phyloP scores from a whole-genome alignment of 92 coral and sea anemone species.

The Metridium senile region DNA sequence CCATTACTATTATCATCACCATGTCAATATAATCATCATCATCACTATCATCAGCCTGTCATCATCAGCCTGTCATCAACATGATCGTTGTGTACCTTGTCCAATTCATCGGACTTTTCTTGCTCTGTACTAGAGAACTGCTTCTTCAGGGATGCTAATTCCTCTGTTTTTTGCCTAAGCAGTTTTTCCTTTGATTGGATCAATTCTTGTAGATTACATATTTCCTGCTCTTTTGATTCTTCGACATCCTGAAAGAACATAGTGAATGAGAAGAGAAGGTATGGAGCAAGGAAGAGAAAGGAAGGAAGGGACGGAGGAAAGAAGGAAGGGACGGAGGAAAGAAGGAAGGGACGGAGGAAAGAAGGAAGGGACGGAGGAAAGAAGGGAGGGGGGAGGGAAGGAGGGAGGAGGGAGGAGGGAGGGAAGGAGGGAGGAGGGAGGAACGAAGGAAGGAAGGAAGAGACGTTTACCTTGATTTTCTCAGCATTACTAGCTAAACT shows the following conservation, averaged over 20 bases:
- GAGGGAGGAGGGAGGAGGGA: not conserved
- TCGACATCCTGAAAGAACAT: conserved; percentile 9
- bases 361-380: not conserved
- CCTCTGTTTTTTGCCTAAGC: conserved; percentile 41
- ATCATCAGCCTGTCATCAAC: no score
- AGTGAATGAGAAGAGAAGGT: not conserved
- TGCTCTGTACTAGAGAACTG: conserved; percentile 36
- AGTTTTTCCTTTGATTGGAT: conserved; percentile 37
- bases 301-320: no score
- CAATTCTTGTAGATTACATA: conserved; percentile 3
- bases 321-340: not conserved
- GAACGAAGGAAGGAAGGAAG: not conserved
- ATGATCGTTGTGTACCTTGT: no score
- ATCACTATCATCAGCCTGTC: no score
- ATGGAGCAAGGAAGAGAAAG: not conserved
- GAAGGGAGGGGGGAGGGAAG: not conserved
- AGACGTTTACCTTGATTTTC: not conserved
- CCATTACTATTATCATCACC: no score
- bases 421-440: not conserved
- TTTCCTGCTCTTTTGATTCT: conserved; percentile 30
- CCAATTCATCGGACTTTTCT: conserved; percentile 60
- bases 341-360: not conserved
- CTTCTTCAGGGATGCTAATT: conserved; percentile 37
- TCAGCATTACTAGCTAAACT: not conserved
- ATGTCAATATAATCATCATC: no score